Evolutionary conservation across 2,888 invertebrate genomes (phyloP).

Genomic region (Tetropium fuscum): DNA sequence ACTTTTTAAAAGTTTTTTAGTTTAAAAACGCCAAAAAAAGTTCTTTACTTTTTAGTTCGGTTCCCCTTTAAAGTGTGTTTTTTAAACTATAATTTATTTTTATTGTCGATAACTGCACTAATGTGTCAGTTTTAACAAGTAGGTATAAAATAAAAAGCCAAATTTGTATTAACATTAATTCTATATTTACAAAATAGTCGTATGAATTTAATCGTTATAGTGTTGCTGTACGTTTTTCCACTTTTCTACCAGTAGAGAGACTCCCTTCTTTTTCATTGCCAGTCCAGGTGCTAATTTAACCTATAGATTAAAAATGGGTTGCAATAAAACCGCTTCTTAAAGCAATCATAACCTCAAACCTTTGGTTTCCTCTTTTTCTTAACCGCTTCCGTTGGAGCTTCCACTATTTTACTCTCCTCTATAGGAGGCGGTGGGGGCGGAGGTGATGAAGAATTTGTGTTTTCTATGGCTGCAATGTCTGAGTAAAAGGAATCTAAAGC

Average conservation of each 20-base stretch:
- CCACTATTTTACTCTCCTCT: slow-evolving; percentile 25
- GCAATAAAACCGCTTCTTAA: not conserved
- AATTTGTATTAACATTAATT: too few species aligned
- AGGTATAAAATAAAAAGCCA: too few species aligned
- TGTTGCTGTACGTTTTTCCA: slow-evolving; percentile 75
- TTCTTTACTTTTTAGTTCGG: too few species aligned
- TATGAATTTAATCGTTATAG: slow-evolving; percentile 36
- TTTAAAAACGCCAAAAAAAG: too few species aligned
- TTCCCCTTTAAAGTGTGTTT: too few species aligned
- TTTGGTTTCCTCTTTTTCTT: slow-evolving; percentile 67
- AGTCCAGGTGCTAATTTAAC: slow-evolving; percentile 70
- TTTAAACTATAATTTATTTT: too few species aligned
- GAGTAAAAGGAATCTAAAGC: slow-evolving; percentile 73
- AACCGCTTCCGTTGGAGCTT: slow-evolving; percentile 46
- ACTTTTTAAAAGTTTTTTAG: too few species aligned
- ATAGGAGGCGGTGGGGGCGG: slow-evolving; percentile 32
- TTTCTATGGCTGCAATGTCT: slow-evolving; percentile 70
- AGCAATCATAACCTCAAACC: slow-evolving; percentile 36
- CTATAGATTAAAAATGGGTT: slow-evolving; percentile 59
- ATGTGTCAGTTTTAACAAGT: too few species aligned
- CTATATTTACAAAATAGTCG: too few species aligned
- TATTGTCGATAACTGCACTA: too few species aligned
- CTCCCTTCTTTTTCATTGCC: slow-evolving; percentile 76
- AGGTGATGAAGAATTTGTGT: slow-evolving; percentile 47
- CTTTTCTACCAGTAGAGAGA: slow-evolving; percentile 77